phyloP scores from a whole-genome alignment of 2,113 vertebrate species.

The Furnarius figulus region DNA sequence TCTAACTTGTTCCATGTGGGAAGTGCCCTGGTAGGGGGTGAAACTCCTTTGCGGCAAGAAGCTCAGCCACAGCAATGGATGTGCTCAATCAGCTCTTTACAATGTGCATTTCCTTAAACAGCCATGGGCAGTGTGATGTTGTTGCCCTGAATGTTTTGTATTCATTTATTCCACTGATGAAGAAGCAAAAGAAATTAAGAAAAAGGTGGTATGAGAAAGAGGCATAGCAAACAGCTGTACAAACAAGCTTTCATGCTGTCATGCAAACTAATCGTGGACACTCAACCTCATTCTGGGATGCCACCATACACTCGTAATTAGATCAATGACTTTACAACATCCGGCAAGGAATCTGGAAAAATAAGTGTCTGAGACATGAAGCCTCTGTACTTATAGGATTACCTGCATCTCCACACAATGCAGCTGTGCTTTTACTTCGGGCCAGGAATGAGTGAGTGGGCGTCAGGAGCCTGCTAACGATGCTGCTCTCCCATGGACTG shows the following conservation, averaged over 20 bases:
- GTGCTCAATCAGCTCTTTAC: not conserved
- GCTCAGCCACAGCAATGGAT: not conserved
- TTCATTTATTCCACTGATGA: not conserved
- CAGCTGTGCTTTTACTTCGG: constrained; percentile 92
- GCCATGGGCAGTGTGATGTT: rapidly evolving
- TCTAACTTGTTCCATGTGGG: not conserved
- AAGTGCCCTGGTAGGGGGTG: not conserved
- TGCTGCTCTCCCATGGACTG: constrained; percentile 91
- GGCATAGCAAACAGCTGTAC: not conserved
- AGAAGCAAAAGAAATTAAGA: not conserved
- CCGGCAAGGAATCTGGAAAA: not conserved
- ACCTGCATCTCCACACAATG: constrained; percentile 94
- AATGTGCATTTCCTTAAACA: not conserved
- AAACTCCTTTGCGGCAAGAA: not conserved
- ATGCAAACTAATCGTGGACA: not conserved
- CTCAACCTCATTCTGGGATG: not conserved
- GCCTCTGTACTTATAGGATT: constrained; percentile 51
- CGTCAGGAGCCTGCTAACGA: constrained; percentile 93
- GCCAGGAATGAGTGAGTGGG: constrained; percentile 98
- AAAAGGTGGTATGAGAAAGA: not conserved
- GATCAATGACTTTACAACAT: not conserved
- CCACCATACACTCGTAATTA: not conserved
- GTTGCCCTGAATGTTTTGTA: not conserved
- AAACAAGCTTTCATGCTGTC: not conserved
- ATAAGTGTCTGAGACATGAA: not conserved